Evolutionary conservation across 2,888 invertebrate species (phyloP), one percentile per base, ranked within the genome.

Genomic region (Theretra japonica): DNA sequence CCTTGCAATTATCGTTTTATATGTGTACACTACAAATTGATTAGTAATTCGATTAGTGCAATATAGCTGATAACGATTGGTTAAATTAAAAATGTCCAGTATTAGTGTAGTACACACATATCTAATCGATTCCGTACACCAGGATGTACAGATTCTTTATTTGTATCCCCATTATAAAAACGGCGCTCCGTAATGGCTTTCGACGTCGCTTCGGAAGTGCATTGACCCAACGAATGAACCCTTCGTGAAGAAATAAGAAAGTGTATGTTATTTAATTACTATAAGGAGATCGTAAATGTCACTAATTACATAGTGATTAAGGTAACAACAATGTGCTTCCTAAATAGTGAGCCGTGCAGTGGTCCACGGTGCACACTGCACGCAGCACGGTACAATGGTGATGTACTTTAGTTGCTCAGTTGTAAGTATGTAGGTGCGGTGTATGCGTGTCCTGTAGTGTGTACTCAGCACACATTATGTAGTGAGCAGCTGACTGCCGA

Each of bases 191-290:
- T 91, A 91, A 91, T 93, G 88, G 88, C 85, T 87, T 90, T 88
- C 86, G 89, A 88, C 90, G 88, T 90, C 88, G 88, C 84, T 87
- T 92, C 90, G 89, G 90, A 93, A 94, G 94, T 94, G 93, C 94
- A 92, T 90, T 94, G 94, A 94, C 94, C 94, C 88, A 92, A 87
- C 88, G 88, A 91, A 89, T 90, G 90, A 92, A 91, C 92, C 90
- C 89, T 88, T 83, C 80, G 82, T 85, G 80, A 80, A 87, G 86
- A 88, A 83, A 79, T 76, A 69, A 68, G 69, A 68, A 69, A 72
- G 72, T 72, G 69, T 58, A 58, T 41, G 23, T 48, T 58, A 41
- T 58, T 70, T 50, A 17, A 41, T 57, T 57, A 70, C 41, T 30
- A 65, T 62, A 56, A 69, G 15, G 23, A 65, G 21, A 65, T 65